Conservation (phyloP, 2,113 vertebrate species). For the Elachura formosa region DNA sequence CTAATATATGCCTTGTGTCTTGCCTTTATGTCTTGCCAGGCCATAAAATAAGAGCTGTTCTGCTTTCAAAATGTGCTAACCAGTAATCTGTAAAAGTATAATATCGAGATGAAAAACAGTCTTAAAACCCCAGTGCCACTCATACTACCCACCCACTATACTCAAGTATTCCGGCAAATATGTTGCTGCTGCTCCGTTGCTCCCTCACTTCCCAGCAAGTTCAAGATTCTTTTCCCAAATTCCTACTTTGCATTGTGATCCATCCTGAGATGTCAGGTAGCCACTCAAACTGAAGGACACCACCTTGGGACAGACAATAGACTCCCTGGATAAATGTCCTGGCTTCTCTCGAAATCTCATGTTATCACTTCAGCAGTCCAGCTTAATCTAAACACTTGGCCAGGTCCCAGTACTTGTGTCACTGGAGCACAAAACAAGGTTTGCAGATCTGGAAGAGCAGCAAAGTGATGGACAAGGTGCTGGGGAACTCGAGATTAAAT, state of each 20-base stretch:
- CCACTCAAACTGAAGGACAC: neutral
- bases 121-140: neutral
- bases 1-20: neutral
- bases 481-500: neutral
- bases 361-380: conserved; percentile 8
- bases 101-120: neutral
- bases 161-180: neutral
- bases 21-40: neutral
- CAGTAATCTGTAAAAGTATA: neutral
- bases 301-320: neutral
- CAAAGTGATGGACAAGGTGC: conserved; percentile 23
- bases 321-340: neutral
- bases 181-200: neutral
- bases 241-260: neutral
- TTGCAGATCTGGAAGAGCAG: neutral
- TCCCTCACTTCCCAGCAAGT: neutral
- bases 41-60: neutral
- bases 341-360: neutral
- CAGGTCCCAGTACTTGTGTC: neutral
- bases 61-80: neutral
- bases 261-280: neutral
- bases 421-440: neutral
- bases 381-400: neutral
- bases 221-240: neutral
- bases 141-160: neutral